Conservation (phyloP, 1,140 invertebrate genomes). For the Neodiprion virginianus region DNA sequence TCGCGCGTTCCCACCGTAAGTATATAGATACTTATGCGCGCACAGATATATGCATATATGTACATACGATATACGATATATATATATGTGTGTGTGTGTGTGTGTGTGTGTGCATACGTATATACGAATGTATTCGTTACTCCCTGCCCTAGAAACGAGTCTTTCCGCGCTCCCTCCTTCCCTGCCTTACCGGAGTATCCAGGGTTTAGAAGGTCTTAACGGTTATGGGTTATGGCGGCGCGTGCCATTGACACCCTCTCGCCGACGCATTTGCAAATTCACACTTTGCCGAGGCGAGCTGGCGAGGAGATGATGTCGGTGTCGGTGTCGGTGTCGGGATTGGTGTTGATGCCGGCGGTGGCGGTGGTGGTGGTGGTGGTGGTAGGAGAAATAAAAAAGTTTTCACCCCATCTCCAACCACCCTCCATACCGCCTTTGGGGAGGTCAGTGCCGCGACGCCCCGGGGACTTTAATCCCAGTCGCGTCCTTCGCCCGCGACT, state of each 20-base stretch:
- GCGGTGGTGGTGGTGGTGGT: not conserved
- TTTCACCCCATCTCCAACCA: conserved; percentile 12
- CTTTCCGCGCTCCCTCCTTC: not conserved
- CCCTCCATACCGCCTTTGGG: not conserved
- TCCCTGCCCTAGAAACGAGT: not conserved
- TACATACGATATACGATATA: no score
- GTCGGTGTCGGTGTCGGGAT: not conserved
- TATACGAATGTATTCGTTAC: no score
- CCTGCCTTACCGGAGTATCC: not conserved
- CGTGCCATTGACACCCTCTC: conserved; percentile 16
- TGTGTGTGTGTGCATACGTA: no score
- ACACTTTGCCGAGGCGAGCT: conserved; percentile 3
- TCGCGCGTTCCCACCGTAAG: no score
- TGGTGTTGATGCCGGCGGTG: not conserved
- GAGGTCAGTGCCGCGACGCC: conserved; percentile 10
- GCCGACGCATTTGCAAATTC: conserved; percentile 12
- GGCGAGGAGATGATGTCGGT: not conserved
- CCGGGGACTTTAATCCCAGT: not conserved
- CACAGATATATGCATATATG: no score
- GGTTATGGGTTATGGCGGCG: conserved; percentile 16
- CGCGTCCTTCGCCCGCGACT: not conserved
- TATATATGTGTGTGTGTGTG: no score
- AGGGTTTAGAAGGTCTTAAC: conserved; percentile 14
- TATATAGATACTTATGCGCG: no score
- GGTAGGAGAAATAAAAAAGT: conserved; percentile 1